Evolutionary conservation across 2,888 invertebrate species (phyloP).

Genomic region (Lasiommata megera): DNA sequence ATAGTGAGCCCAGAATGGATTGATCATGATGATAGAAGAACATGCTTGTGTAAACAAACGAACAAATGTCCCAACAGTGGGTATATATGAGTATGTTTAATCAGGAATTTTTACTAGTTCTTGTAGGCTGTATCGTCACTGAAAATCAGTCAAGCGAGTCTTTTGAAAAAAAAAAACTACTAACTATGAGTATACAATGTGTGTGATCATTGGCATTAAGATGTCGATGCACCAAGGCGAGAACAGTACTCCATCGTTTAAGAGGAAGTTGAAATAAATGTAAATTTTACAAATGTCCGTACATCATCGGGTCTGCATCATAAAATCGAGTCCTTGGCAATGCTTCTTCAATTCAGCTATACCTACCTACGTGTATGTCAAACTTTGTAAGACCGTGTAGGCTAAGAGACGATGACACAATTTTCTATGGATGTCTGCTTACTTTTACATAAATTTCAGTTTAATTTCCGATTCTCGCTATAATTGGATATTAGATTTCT

Average conservation of each 20-base stretch:
- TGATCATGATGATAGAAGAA: no score
- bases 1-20: no score
- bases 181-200: no score
- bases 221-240: not conserved
- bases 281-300: not conserved
- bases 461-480: no score
- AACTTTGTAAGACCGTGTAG: conserved; percentile 64
- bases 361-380: conserved; percentile 69
- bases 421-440: not conserved
- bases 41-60: no score
- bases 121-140: no score
- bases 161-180: no score
- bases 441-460: not conserved
- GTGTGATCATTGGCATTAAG: not conserved
- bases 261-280: not conserved
- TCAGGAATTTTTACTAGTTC: no score
- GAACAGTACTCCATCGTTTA: not conserved
- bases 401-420: not conserved
- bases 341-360: conserved; percentile 73
- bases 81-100: no score
- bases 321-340: conserved; percentile 62
- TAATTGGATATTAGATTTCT: no score
- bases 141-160: no score
- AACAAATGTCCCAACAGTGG: no score
- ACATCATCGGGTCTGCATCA: conserved; percentile 9